Conservation (phyloP, 2,888 invertebrate species). For the Tipula helvola region DNA sequence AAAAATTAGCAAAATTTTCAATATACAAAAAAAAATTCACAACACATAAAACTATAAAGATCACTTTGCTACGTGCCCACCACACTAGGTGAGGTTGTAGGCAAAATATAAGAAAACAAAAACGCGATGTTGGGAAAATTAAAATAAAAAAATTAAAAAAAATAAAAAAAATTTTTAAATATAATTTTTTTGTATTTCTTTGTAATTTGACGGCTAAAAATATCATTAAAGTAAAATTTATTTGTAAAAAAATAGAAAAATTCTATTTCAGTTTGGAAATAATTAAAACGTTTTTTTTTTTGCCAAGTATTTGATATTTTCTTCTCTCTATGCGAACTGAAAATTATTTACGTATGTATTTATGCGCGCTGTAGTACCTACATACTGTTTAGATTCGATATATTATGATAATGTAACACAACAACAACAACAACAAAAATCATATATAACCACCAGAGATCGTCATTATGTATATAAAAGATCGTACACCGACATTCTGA, state of each 20-base stretch:
- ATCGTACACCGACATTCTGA: background rate
- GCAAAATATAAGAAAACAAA: background rate
- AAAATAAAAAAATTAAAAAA: too few species aligned
- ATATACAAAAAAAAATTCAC: background rate
- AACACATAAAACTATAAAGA: background rate
- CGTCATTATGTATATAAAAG: background rate
- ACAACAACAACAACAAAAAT: background rate
- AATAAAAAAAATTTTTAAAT: too few species aligned
- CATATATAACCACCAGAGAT: background rate
- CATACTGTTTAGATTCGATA: background rate
- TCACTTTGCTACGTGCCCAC: background rate
- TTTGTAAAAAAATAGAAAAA: background rate
- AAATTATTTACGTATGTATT: background rate
- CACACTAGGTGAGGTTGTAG: background rate
- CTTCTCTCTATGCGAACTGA: background rate
- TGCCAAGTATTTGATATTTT: constrained; percentile 9
- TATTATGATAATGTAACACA: background rate
- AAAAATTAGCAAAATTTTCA: background rate
- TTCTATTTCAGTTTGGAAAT: constrained; percentile 9
- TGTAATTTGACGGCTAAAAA: constrained; percentile 4
- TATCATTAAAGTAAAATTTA: constrained; percentile 5
- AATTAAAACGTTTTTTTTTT: background rate
- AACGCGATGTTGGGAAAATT: background rate
- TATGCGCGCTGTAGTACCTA: background rate
- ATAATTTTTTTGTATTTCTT: background rate